Evolutionary conservation across 2,888 invertebrate genomes (phyloP).

Genomic region (Acrobasis suavella): DNA sequence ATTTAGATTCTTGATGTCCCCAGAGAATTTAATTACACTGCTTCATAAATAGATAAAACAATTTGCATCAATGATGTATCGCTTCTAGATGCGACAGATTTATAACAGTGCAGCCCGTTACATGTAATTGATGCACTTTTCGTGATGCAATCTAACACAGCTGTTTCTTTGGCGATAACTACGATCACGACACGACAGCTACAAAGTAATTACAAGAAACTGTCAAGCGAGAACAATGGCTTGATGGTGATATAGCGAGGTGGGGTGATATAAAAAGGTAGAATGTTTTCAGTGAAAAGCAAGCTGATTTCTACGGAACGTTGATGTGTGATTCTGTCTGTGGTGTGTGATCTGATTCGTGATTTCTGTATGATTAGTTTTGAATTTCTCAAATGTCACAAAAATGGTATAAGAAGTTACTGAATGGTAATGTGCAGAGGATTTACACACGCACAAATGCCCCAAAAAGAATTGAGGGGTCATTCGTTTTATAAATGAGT

Average conservation of each 20-base stretch:
- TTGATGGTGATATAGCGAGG: not conserved
- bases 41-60: not conserved
- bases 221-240: conserved; percentile 12
- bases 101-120: conserved; percentile 12
- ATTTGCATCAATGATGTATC: conserved; percentile 7
- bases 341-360: too few species aligned
- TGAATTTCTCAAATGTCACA: too few species aligned
- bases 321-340: too few species aligned
- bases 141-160: conserved; percentile 15
- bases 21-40: too few species aligned
- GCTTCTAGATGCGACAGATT: conserved; percentile 9
- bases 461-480: too few species aligned
- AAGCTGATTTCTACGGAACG: too few species aligned
- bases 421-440: too few species aligned
- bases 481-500: too few species aligned
- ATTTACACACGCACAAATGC: too few species aligned
- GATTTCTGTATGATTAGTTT: too few species aligned
- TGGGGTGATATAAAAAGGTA: not conserved
- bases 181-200: conserved; percentile 8
- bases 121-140: conserved; percentile 13
- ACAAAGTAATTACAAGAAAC: conserved; percentile 10
- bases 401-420: too few species aligned
- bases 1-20: too few species aligned
- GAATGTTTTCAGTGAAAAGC: not conserved
- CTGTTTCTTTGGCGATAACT: conserved; percentile 9